A percentile compares a stretch with the other conserved stretches of the same genome.
Conservation (phyloP, 2,797 vertebrate species). For the Tenualosa ilisha region DNA sequence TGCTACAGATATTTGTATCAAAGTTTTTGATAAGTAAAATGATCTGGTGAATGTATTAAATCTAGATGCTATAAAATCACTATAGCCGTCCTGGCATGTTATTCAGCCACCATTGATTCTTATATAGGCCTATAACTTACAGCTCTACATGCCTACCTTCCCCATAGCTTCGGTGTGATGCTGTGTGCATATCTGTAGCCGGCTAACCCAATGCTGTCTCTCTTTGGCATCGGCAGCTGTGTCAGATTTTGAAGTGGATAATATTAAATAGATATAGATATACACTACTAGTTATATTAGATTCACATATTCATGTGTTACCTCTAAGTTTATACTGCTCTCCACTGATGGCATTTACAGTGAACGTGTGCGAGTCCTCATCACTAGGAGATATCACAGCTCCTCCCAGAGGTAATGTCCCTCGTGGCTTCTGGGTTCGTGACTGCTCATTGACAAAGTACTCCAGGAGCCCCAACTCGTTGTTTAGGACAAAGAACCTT, state of each 20-base stretch:
- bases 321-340: constrained; percentile 99
- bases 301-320: constrained; percentile 54
- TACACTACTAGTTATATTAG: neutral
- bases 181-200: constrained; percentile 96
- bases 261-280: constrained; percentile 8
- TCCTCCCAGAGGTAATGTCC: constrained; percentile 90
- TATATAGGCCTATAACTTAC: neutral
- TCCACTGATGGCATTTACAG: constrained; percentile 95
- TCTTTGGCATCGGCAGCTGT: constrained; percentile 95
- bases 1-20: neutral
- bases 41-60: neutral
- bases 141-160: constrained; percentile 78
- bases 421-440: constrained; percentile 89
- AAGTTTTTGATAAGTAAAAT: neutral
- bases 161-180: constrained; percentile 98
- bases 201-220: constrained; percentile 97
- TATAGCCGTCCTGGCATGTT: neutral
- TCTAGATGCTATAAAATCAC: neutral
- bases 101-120: neutral
- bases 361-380: constrained; percentile 97
- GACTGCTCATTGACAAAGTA: constrained; percentile 98
- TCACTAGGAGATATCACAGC: constrained; percentile 98
- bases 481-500: constrained; percentile 97
- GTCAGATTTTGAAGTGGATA: constrained; percentile 42
- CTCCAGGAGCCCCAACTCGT: constrained; percentile 92